phyloP scores from a whole-genome alignment of 1,140 invertebrate species.

The Andricus grossulariae region DNA sequence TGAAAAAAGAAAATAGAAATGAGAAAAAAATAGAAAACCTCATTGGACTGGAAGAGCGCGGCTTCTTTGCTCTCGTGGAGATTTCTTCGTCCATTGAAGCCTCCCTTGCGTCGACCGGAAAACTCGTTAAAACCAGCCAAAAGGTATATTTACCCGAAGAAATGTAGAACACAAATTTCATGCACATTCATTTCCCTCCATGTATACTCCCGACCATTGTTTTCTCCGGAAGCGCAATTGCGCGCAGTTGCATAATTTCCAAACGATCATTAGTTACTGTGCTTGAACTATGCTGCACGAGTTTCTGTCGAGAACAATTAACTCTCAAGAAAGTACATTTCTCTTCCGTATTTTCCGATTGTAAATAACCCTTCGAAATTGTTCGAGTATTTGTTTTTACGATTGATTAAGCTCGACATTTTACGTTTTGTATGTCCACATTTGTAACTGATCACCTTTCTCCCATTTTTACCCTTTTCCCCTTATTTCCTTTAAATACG shows the following conservation, averaged over 20 bases:
- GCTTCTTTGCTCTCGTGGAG: conserved; percentile 7
- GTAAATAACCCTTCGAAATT: neutral
- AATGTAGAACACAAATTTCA: too few species aligned
- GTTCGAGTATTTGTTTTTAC: neutral
- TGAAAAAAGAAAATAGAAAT: neutral
- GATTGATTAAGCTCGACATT: too few species aligned
- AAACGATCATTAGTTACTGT: conserved; percentile 14
- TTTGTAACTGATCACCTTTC: too few species aligned
- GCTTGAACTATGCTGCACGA: neutral
- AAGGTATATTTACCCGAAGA: neutral
- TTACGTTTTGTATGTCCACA: too few species aligned
- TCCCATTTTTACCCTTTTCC: too few species aligned
- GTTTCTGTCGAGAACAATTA: neutral
- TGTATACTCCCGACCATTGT: neutral
- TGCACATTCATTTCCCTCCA: neutral
- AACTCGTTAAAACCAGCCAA: conserved; percentile 9
- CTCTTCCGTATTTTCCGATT: neutral
- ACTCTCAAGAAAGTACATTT: neutral
- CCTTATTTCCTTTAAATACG: too few species aligned
- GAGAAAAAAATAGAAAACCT: neutral
- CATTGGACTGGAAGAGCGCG: conserved; percentile 15
- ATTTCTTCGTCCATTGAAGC: conserved; percentile 18
- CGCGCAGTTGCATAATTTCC: conserved; percentile 9
- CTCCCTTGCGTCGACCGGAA: conserved; percentile 10
- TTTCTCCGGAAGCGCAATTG: neutral